phyloP scores from a whole-genome alignment of 2,797 vertebrate genomes.

The Eospalax fontanierii region DNA sequence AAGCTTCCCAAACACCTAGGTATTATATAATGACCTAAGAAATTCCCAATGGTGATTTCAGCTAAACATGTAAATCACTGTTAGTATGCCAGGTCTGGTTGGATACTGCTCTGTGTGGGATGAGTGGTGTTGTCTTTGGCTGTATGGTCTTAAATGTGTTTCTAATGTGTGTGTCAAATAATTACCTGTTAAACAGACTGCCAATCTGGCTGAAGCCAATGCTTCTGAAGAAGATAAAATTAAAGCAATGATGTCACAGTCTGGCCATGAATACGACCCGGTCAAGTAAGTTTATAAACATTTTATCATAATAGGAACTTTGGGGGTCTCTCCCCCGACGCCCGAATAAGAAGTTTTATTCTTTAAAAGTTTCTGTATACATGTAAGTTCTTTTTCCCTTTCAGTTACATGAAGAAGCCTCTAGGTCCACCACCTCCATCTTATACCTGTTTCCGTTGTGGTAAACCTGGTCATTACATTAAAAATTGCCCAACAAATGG shows the following conservation, averaged over 20 bases:
- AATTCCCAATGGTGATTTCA: constrained; percentile 87
- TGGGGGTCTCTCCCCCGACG: constrained; percentile 44
- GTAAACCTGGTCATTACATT: constrained; percentile 97
- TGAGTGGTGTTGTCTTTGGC: constrained; percentile 91
- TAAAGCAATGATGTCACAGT: constrained; percentile 97
- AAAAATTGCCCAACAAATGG: constrained; percentile 96
- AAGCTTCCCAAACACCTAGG: constrained; percentile 82
- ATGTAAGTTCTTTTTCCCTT: constrained; percentile 76
- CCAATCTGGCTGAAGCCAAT: constrained; percentile 97
- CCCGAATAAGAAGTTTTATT: constrained; percentile 2
- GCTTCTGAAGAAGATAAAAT: constrained; percentile 99
- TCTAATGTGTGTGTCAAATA: constrained; percentile 93
- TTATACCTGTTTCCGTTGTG: constrained; percentile 97
- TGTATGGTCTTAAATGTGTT: constrained; percentile 91
- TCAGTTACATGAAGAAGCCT: constrained; percentile 96
- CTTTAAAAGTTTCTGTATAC: constrained; percentile 34
- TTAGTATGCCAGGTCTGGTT: constrained; percentile 85
- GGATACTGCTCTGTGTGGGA: constrained; percentile 93
- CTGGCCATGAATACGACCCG: constrained; percentile 96
- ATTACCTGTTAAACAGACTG: constrained; percentile 96
- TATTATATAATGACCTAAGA: constrained; percentile 88
- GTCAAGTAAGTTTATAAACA: constrained; percentile 93
- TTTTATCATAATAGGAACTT: constrained; percentile 20
- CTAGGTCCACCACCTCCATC: constrained; percentile 93
- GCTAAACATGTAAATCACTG: constrained; percentile 83